Evolutionary conservation across 2,797 vertebrate genomes (phyloP).

Genomic region (Pogoniulus pusillus): DNA sequence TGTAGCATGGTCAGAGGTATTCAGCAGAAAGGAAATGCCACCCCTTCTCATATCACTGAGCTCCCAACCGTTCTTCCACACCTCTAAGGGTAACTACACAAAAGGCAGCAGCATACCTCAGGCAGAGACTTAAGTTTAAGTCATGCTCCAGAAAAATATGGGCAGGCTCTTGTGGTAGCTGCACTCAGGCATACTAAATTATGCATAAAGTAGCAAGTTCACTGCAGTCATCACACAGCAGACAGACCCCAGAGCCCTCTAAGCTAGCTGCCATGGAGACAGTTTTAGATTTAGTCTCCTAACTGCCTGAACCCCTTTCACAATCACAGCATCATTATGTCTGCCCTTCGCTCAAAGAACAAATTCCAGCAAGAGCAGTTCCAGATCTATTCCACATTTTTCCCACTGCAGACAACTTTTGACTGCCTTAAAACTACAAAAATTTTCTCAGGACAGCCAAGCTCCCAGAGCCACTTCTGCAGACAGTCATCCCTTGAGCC

Average conservation of each 20-base stretch:
- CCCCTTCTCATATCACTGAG: not conserved
- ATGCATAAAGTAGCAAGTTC: not conserved
- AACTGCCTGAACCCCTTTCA: not conserved
- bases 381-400: not conserved
- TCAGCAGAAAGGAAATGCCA: not conserved
- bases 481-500: not conserved
- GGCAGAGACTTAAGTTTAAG: not conserved
- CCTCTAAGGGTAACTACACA: not conserved
- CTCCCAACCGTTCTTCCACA: not conserved
- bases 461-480: not conserved
- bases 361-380: not conserved
- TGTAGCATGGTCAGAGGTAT: not conserved
- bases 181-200: not conserved
- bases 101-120: not conserved
- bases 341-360: not conserved
- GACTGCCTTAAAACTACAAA: not conserved
- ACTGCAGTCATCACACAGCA: not conserved
- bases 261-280: not conserved
- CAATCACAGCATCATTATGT: not conserved
- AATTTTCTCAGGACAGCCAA: not conserved
- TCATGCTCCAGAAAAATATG: not conserved
- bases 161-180: not conserved
- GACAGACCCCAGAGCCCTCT: not conserved
- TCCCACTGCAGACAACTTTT: not conserved
- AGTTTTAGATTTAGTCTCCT: not conserved